Percentiles rank a stretch among this genome's conserved stretches.
Conservation (phyloP, 2,797 vertebrate genomes). For the Anomalospiza imberbis region DNA sequence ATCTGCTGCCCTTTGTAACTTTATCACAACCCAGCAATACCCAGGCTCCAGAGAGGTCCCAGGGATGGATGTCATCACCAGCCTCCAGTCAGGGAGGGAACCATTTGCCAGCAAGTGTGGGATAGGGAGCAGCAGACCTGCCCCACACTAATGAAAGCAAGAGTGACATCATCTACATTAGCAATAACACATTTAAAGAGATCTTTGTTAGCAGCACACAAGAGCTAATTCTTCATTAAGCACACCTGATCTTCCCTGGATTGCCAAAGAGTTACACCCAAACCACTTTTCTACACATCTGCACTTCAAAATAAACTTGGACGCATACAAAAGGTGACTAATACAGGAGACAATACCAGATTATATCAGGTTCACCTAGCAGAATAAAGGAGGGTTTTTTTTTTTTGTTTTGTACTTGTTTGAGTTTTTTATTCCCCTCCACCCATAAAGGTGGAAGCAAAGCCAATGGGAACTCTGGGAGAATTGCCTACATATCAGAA, state of each 20-base stretch:
- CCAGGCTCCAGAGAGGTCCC: too few relatives aligned
- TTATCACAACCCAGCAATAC: background rate
- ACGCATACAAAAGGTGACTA: background rate
- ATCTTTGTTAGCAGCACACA: background rate
- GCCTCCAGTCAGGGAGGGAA: background rate
- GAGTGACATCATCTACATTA: background rate
- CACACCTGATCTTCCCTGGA: background rate
- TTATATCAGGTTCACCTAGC: background rate
- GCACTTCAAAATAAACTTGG: background rate
- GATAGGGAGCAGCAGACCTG: background rate
- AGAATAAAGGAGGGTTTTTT: rapidly evolving
- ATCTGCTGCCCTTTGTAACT: background rate
- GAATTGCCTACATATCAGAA: background rate
- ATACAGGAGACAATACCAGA: background rate
- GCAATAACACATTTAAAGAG: background rate
- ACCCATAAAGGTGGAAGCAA: background rate
- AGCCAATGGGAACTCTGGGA: background rate
- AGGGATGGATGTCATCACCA: background rate
- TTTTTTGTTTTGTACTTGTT: too few relatives aligned
- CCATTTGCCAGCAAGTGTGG: background rate
- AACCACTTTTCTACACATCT: rapidly evolving
- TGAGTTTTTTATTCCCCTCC: background rate
- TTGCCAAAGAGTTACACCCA: background rate
- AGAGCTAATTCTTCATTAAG: background rate
- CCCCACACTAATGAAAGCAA: background rate